Evolutionary conservation across 2,113 vertebrate species (phyloP), one percentile per base, ranked within the genome.

Genomic region (Hystrix brachyura): DNA sequence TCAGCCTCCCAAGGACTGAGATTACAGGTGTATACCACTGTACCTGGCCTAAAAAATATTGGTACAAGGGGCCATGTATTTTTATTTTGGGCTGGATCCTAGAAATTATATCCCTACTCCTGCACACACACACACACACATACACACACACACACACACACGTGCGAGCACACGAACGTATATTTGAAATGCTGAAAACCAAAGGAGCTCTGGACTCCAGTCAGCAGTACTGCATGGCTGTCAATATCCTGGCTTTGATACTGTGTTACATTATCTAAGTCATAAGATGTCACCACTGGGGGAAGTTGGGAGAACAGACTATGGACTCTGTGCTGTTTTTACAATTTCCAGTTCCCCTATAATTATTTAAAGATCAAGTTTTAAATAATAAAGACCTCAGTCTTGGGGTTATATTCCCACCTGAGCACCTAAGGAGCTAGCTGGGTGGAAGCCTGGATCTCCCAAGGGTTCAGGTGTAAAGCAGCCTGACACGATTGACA

Each of bases 291-390:
- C 46, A 59, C 21, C 48, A 23, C 1, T 8, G 46, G 38, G 59
- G 78, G 48, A 29, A 71, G 48, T 62, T 59, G 46, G 4, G 23
- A 18, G 9, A 78, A 71, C 55, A 38, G 25, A 79, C n/a, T 3
- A 7, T 4, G 72, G 32, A 62, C 74, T 57, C 34, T 51, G 32
- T 27, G 59, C 85, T 88, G 19, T 59, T 67, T 85, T 91, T 91
- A 34, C 14, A 89, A 67, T 72, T 87, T 87, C 46, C n/a, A 76
- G 21, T 79, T 71, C 60, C 60, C 67, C 65, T 93, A 32, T 59
- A 85, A 82, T 92, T 85, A 87, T 87, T 87, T 94, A 12, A 78
- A 87, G 96, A 92, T 34, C 53, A 62, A 25, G 27, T n/a, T 69
- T 60, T 64, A 53, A 78, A 78, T 78, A 62, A 83, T 38, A 89